Evolutionary conservation across 2,797 vertebrate species (phyloP).

Genomic region (Smutsia temminckii): DNA sequence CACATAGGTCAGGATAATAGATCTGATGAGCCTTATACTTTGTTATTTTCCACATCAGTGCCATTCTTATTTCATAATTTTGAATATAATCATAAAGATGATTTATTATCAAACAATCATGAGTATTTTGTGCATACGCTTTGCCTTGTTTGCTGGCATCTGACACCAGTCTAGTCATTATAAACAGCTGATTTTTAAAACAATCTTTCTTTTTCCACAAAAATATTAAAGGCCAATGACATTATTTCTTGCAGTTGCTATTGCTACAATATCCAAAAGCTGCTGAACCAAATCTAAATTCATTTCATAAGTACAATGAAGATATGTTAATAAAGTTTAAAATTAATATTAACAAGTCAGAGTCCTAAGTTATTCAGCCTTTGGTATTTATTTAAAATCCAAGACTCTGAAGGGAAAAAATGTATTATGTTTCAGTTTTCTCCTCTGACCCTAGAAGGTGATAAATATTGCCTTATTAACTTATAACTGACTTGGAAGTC

Average conservation of each 20-base stretch:
- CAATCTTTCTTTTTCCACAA: slow-evolving; percentile 56
- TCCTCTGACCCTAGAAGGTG: neutral
- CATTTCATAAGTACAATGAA: slow-evolving; percentile 37
- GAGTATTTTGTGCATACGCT: slow-evolving; percentile 80
- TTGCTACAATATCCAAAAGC: slow-evolving; percentile 47
- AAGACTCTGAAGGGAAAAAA: neutral
- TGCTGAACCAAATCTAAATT: slow-evolving; percentile 37
- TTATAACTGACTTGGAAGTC: neutral
- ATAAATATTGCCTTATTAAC: neutral
- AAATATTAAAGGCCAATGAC: slow-evolving; percentile 51
- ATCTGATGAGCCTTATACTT: slow-evolving; percentile 71
- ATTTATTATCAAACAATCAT: slow-evolving; percentile 82
- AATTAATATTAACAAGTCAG: slow-evolving; percentile 38
- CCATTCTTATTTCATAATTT: slow-evolving; percentile 79
- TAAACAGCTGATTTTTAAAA: slow-evolving; percentile 78
- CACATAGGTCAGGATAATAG: slow-evolving; percentile 72
- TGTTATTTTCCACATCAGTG: slow-evolving; percentile 80
- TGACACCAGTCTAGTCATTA: slow-evolving; percentile 72
- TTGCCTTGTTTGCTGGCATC: slow-evolving; percentile 83
- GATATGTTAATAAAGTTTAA: slow-evolving; percentile 1
- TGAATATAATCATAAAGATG: slow-evolving; percentile 82
- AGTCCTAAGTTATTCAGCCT: neutral
- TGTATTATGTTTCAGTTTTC: neutral
- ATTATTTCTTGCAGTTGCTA: slow-evolving; percentile 20
- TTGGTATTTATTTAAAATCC: slow-evolving; percentile 3